phyloP scores from a whole-genome alignment of 1,140 invertebrate species.

The Leptonema lineaticorne region DNA sequence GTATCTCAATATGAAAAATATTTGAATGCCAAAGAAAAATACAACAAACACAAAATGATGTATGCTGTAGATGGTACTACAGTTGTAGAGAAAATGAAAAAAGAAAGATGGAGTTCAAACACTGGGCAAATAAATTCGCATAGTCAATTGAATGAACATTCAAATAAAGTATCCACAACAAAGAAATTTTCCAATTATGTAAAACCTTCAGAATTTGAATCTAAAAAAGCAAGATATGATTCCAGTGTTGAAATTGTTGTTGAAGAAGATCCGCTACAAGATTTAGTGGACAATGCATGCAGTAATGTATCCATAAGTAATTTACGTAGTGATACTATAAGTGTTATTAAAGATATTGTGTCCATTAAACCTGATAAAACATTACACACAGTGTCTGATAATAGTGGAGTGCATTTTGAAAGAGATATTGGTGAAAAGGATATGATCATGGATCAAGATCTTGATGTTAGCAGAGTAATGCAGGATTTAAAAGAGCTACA shows the following conservation, averaged over 20 bases:
- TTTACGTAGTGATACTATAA: slow-evolving; percentile 27
- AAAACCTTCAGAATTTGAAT: not conserved
- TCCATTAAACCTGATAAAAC: slow-evolving; percentile 38
- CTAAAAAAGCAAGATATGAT: slow-evolving; percentile 13
- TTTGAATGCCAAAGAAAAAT: not conserved
- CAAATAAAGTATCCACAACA: not conserved
- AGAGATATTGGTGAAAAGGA: slow-evolving; percentile 13
- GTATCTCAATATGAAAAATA: slow-evolving; percentile 8
- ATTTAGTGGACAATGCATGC: not conserved
- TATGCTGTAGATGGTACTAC: not conserved
- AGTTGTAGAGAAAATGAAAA: not conserved
- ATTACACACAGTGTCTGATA: slow-evolving; percentile 27
- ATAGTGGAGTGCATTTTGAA: slow-evolving; percentile 7
- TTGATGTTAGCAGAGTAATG: slow-evolving; percentile 37
- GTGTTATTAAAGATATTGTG: slow-evolving; percentile 39
- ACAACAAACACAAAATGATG: slow-evolving; percentile 17
- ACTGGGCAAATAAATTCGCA: not conserved
- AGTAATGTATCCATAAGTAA: not conserved
- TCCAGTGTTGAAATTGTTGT: slow-evolving; percentile 6
- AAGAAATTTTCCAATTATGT: not conserved
- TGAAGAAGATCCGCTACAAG: not conserved
- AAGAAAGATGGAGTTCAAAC: not conserved
- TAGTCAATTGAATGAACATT: not conserved
- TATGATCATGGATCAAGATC: slow-evolving; percentile 29
- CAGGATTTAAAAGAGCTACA: slow-evolving; percentile 38